A percentile compares a stretch with the other conserved stretches of the same genome.
Evolutionary conservation across 92 coral and sea anemone species (phyloP).

Genomic region (Nematostella vectensis): DNA sequence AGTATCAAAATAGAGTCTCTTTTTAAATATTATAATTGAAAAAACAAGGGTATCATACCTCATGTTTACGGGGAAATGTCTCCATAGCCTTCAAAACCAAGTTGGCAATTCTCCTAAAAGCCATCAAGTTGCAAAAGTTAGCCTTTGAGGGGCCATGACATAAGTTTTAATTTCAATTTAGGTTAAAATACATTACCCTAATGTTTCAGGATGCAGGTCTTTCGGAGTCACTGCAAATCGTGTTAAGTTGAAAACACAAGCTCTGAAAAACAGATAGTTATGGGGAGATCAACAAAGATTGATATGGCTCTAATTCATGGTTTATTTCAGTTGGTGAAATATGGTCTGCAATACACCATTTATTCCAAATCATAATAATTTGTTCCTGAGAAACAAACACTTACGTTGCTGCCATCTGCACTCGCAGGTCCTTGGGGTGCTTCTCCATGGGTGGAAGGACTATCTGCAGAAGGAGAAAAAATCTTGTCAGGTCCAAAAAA

Average conservation of each 20-base stretch:
- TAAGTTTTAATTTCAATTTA: not conserved
- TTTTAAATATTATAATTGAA: too few relatives aligned
- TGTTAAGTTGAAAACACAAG: constrained; percentile 54
- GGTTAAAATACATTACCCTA: constrained; percentile 23
- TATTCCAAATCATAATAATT: too few relatives aligned
- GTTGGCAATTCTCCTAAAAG: constrained; percentile 57
- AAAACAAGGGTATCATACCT: too few relatives aligned
- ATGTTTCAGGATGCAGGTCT: constrained; percentile 33
- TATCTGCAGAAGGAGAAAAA: constrained; percentile 18
- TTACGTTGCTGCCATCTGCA: constrained; percentile 75
- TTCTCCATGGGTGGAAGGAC: constrained; percentile 61
- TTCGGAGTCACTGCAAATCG: constrained; percentile 12
- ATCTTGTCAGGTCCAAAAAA: not conserved
- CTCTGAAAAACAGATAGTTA: constrained; percentile 32
- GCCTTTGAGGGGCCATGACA: not conserved
- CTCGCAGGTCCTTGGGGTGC: constrained; percentile 42
- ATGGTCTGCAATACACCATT: too few relatives aligned
- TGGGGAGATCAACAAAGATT: too few relatives aligned
- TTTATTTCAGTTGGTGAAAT: too few relatives aligned
- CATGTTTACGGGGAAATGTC: constrained; percentile 36
- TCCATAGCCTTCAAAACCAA: constrained; percentile 45
- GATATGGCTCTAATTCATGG: too few relatives aligned
- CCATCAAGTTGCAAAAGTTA: not conserved
- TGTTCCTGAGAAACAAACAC: too few relatives aligned
- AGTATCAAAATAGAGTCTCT: too few relatives aligned